Conservation (phyloP, 35 echinoderm and acorn worm species). For the Apostichopus parvimensis region DNA sequence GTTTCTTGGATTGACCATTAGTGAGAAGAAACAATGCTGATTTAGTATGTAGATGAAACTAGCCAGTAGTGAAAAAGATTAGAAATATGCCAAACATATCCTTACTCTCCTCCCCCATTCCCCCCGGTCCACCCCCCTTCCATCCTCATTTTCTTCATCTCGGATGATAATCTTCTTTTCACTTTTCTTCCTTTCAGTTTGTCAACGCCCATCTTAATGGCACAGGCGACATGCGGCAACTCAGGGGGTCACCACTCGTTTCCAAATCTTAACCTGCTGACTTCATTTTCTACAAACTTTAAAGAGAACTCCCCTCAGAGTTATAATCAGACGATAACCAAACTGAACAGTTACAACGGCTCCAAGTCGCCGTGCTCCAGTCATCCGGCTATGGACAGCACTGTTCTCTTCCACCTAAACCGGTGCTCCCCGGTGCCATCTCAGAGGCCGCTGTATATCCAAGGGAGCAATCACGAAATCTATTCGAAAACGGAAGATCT, state of each 20-base stretch:
- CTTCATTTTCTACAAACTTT: neutral
- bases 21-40: too few species aligned
- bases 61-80: too few species aligned
- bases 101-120: too few species aligned
- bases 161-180: neutral
- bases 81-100: too few species aligned
- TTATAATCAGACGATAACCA: slow-evolving; percentile 3
- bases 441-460: neutral
- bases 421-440: neutral
- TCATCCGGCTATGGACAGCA: neutral
- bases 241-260: slow-evolving; percentile 19
- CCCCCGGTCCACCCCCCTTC: too few species aligned
- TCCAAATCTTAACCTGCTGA: slow-evolving; percentile 20
- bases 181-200: neutral
- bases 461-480: neutral
- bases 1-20: too few species aligned
- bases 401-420: neutral
- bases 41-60: too few species aligned
- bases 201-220: neutral
- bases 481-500: slow-evolving; percentile 26
- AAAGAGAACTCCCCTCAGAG: neutral
- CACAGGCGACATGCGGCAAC: neutral
- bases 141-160: too few species aligned
- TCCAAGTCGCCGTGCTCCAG: neutral
- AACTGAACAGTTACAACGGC: neutral